These are phyloP conservation scores for Drymodes brunneopygia DNA, from an alignment of 2,113 vertebrate species.

Conservation along the genomic window DNA sequence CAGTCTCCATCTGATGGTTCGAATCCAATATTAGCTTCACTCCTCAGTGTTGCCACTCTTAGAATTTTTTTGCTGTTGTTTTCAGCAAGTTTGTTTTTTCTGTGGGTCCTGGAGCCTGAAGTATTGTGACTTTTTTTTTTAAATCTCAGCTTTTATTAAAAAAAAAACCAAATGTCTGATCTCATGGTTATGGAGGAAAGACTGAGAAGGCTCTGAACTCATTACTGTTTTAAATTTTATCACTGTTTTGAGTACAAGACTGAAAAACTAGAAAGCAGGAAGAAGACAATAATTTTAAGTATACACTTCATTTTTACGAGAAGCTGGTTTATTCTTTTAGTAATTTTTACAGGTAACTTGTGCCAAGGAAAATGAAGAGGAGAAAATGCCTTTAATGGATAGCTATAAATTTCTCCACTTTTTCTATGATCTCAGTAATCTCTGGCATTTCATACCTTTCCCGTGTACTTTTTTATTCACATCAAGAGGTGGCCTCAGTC, in stretches of 20 bases:
- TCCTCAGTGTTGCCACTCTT: neutral
- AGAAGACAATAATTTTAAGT: neutral
- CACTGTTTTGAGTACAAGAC: neutral
- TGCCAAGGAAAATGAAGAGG: slow-evolving; percentile 30
- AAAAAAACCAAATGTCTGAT: neutral
- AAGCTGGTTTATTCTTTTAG: neutral
- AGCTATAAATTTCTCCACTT: slow-evolving; percentile 32
- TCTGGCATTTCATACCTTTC: slow-evolving; percentile 21
- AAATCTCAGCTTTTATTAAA: neutral
- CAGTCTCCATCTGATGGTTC: neutral
- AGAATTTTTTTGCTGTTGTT: neutral
- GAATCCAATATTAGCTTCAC: neutral
- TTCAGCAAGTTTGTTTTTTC: neutral
- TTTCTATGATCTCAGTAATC: slow-evolving; percentile 46
- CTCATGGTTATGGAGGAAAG: neutral
- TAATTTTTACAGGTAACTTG: slow-evolving; percentile 32
- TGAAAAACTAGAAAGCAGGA: slow-evolving; percentile 5
- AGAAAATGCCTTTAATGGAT: slow-evolving; percentile 18
- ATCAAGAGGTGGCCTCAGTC: neutral
- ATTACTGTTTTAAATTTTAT: neutral
- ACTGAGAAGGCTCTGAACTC: neutral
- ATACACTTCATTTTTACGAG: neutral
- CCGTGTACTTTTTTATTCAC: slow-evolving; percentile 42
- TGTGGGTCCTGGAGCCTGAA: neutral
- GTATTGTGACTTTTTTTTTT: neutral